These are phyloP conservation scores for Psittacula cyanocephala DNA, from an alignment of 2,113 vertebrate genomes.

Conservation along the genomic window DNA sequence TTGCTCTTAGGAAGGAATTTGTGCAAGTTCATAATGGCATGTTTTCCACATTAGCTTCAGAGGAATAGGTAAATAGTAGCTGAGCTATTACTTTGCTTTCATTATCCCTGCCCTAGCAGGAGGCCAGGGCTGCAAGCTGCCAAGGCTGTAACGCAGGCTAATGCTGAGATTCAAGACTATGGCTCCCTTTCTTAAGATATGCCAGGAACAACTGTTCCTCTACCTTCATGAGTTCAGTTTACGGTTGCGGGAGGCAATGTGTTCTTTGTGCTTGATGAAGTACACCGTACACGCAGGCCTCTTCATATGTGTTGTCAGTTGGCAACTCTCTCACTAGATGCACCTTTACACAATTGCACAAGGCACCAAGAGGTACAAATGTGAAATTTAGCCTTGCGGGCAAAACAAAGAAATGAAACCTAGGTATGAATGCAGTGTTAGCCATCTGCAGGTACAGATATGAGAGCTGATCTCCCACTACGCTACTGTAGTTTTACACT, in stretches of 20 bases:
- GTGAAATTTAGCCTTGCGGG: constrained; percentile 57
- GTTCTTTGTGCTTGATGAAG: constrained; percentile 16
- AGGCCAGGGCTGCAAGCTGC: constrained; percentile 45
- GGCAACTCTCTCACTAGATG: constrained; percentile 49
- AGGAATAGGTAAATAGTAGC: constrained; percentile 34
- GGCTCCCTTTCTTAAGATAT: not conserved
- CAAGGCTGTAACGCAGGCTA: not conserved
- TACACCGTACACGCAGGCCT: not conserved
- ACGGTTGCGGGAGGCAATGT: not conserved
- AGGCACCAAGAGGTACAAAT: constrained; percentile 54
- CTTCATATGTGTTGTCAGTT: constrained; percentile 35
- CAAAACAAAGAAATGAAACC: constrained; percentile 53
- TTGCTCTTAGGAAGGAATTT: not conserved
- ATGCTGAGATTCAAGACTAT: not conserved
- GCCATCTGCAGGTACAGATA: constrained; percentile 45
- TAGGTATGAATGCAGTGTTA: not conserved
- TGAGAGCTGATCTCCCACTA: constrained; percentile 26
- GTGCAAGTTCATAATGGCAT: not conserved
- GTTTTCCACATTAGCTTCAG: not conserved
- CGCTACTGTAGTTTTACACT: not conserved
- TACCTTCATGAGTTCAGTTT: constrained; percentile 5
- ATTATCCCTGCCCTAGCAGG: constrained; percentile 15
- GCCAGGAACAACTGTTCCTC: not conserved
- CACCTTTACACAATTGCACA: constrained; percentile 60
- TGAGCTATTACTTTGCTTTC: constrained; percentile 26